These are phyloP conservation scores for Hippocampus kuda DNA, from an alignment of 2,797 vertebrate species.

Conservation along the genomic window DNA sequence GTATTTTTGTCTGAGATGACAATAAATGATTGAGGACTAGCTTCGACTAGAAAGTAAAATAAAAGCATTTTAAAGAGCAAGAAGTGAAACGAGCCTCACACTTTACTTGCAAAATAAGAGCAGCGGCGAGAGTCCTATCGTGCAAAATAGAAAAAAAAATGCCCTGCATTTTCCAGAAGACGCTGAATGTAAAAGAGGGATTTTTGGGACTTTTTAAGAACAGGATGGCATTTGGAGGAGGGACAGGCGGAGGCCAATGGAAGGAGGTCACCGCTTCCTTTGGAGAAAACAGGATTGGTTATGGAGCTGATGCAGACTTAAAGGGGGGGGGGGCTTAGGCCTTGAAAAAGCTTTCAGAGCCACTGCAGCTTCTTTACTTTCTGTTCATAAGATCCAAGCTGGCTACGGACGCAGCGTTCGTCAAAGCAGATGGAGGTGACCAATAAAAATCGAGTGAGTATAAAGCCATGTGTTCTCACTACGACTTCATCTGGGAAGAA, in stretches of 20 bases:
- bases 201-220: conserved; percentile 39
- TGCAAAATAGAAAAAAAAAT: conserved; percentile 28
- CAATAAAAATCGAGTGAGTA: conserved; percentile 25
- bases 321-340: conserved; percentile 36
- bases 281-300: conserved; percentile 62
- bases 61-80: not conserved
- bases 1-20: not conserved
- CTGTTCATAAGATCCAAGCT: conserved; percentile 47
- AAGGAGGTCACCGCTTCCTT: conserved; percentile 43
- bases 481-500: not conserved
- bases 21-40: not conserved
- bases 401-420: conserved; percentile 34
- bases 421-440: conserved; percentile 20
- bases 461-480: not conserved
- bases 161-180: conserved; percentile 34
- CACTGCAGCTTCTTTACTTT: conserved; percentile 37
- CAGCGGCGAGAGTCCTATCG: conserved; percentile 25
- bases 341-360: conserved; percentile 38
- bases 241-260: conserved; percentile 23
- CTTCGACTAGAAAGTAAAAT: not conserved
- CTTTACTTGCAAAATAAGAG: conserved; percentile 32
- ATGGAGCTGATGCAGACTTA: conserved; percentile 58
- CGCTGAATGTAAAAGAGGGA: conserved; percentile 20
- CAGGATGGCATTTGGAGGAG: conserved; percentile 13
- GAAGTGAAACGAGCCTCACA: conserved; percentile 12